Evolutionary conservation across 2,888 invertebrate species (phyloP).

Genomic region (Scaeva pyrastri): DNA sequence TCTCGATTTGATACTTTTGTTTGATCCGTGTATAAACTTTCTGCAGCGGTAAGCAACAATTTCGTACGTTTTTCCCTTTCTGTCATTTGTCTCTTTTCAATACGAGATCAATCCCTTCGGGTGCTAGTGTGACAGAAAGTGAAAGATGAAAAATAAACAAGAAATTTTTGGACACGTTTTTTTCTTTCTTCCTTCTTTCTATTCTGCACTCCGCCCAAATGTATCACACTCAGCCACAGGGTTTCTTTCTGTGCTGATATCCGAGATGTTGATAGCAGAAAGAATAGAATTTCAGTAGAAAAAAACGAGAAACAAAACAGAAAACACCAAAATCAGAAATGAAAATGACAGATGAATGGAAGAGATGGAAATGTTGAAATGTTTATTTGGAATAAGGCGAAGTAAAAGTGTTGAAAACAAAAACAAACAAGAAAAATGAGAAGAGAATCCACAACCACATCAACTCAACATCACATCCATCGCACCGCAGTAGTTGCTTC

Average conservation of each 20-base stretch:
- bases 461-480: too few species aligned
- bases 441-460: too few species aligned
- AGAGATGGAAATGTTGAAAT: slow-evolving; percentile 26
- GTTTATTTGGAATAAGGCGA: slow-evolving; percentile 24
- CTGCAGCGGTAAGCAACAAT: slow-evolving; percentile 63
- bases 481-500: not conserved
- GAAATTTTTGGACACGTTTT: slow-evolving; percentile 56
- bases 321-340: slow-evolving; percentile 1
- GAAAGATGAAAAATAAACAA: slow-evolving; percentile 62
- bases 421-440: slow-evolving; percentile 58
- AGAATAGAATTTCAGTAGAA: slow-evolving; percentile 23
- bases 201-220: slow-evolving; percentile 20
- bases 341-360: slow-evolving; percentile 51
- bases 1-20: slow-evolving; percentile 27
- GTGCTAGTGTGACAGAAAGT: slow-evolving; percentile 42
- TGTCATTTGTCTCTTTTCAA: slow-evolving; percentile 41
- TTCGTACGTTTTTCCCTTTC: slow-evolving; percentile 17
- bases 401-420: slow-evolving; percentile 53
- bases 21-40: slow-evolving; percentile 65
- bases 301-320: slow-evolving; percentile 25
- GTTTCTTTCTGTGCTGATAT: slow-evolving; percentile 25
- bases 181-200: not conserved
- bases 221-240: slow-evolving; percentile 19
- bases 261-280: slow-evolving; percentile 53
- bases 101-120: not conserved